phyloP scores from a whole-genome alignment of 1,140 invertebrate species.

The Apis laboriosa region DNA sequence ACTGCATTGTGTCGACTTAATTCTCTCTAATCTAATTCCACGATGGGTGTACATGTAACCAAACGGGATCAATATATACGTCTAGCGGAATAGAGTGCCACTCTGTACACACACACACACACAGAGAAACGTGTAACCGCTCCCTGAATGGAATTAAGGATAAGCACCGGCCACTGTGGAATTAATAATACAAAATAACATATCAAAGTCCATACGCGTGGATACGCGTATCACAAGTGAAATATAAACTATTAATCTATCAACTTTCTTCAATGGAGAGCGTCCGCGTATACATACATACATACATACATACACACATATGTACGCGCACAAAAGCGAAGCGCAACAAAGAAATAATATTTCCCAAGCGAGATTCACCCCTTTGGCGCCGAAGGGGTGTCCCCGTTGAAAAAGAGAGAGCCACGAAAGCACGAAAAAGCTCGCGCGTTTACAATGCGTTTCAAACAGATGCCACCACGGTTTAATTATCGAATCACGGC shows the following conservation, averaged over 20 bases:
- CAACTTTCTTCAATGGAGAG: not conserved
- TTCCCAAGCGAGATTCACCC: not conserved
- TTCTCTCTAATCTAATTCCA: not conserved
- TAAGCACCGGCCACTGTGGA: not conserved
- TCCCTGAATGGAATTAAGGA: not conserved
- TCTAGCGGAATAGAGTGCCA: too few relatives aligned
- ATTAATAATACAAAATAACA: conserved; percentile 1
- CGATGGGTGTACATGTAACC: not conserved
- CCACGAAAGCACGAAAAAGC: not conserved
- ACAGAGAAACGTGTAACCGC: not conserved
- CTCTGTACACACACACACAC: too few relatives aligned
- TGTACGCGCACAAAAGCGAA: not conserved
- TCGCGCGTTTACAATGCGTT: not conserved
- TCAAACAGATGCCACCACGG: conserved; percentile 40
- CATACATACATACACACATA: too few relatives aligned
- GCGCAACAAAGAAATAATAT: not conserved
- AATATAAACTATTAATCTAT: not conserved
- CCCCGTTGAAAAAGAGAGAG: not conserved
- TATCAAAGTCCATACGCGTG: not conserved
- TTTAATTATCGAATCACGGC: conserved; percentile 35
- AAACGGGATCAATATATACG: too few relatives aligned
- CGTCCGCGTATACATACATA: too few relatives aligned
- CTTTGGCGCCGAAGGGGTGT: not conserved
- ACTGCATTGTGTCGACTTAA: not conserved
- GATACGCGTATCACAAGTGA: not conserved